Evolutionary conservation across 2,797 vertebrate genomes (phyloP).

Genomic region (Syngnathus acus): DNA sequence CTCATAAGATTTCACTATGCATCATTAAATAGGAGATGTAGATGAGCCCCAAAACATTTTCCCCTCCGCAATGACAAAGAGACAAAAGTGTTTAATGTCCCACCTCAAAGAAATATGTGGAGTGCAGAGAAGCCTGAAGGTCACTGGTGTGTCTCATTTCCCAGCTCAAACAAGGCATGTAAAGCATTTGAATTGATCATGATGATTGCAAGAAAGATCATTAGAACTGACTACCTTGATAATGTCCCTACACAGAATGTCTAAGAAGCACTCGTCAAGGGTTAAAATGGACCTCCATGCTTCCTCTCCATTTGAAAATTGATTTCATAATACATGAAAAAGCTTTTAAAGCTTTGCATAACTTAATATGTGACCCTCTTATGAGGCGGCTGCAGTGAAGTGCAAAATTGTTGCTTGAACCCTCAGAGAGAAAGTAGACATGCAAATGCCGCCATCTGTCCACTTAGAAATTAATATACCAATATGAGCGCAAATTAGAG

Average conservation of each 20-base stretch:
- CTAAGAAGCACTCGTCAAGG: slow-evolving; percentile 13
- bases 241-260: neutral
- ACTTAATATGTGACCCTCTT: slow-evolving; percentile 67
- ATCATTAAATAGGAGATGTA: slow-evolving; percentile 75
- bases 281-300: slow-evolving; percentile 27
- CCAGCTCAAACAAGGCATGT: neutral
- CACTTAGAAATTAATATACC: slow-evolving; percentile 55
- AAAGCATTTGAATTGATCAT: neutral
- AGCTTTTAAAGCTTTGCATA: slow-evolving; percentile 59
- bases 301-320: slow-evolving; percentile 39
- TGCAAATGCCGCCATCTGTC: slow-evolving; percentile 59
- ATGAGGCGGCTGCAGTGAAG: slow-evolving; percentile 62
- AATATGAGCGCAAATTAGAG: slow-evolving; percentile 48
- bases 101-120: slow-evolving; percentile 36
- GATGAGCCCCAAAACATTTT: slow-evolving; percentile 74
- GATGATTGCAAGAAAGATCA: neutral
- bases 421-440: slow-evolving; percentile 50
- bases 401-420: slow-evolving; percentile 67
- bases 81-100: slow-evolving; percentile 55
- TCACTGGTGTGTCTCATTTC: slow-evolving; percentile 16
- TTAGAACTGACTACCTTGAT: neutral
- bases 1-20: slow-evolving; percentile 75
- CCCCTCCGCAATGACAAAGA: slow-evolving; percentile 64
- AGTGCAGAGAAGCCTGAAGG: slow-evolving; percentile 42
- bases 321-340: slow-evolving; percentile 66